Base-by-base conservation (phyloP, 1,140 invertebrate species). In the Conopomorpha cramerella region DNA sequence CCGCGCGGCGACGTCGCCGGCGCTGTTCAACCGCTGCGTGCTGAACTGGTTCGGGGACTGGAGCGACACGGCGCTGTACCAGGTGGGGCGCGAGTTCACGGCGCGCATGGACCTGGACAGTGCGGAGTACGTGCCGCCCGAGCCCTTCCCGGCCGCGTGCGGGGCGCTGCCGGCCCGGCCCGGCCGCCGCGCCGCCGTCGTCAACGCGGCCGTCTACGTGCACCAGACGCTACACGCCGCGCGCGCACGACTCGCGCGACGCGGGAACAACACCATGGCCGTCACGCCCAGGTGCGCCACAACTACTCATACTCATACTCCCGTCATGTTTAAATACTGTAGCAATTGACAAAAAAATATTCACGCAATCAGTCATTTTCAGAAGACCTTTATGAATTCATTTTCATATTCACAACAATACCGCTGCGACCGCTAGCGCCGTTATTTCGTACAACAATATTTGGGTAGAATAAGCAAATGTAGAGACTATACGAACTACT, bases 31-130 rank as follows among this genome's bases (percentile, higher is more conserved):
- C 81, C 86, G 97, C 66, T 99, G 98, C 79, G 98, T 99, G 1
- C 83, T 99, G 25, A 99, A 99, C 74, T 99, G 98, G 98, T 99
- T 99, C 68, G 98, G 98, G 1, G 98, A 99, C 79, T 99, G 98
- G 98, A 96, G 95, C 8, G 93, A 98, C 65, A 92, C 92, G 8
- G 95, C 97, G 1, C 78, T 99, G 4, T 99, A 94, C 83, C 95
- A 98, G 81, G 91, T 94, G 34, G 91, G 90, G 30, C 90, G 90
- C 63, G 91, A 94, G 73, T 93, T 95, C 50, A 95, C 91, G 2
- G 85, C 83, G 29, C 86, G 87, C 36, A 85, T 94, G 41, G 92
- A 95, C 74, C 72, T 95, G 31, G 92, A 95, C 52, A 85, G 82
- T 39, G 84, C 87, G 6, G 81, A 84, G 38, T 99, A 96, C 86